phyloP scores from a whole-genome alignment of 2,797 vertebrate genomes.

The Taeniopygia guttata region DNA sequence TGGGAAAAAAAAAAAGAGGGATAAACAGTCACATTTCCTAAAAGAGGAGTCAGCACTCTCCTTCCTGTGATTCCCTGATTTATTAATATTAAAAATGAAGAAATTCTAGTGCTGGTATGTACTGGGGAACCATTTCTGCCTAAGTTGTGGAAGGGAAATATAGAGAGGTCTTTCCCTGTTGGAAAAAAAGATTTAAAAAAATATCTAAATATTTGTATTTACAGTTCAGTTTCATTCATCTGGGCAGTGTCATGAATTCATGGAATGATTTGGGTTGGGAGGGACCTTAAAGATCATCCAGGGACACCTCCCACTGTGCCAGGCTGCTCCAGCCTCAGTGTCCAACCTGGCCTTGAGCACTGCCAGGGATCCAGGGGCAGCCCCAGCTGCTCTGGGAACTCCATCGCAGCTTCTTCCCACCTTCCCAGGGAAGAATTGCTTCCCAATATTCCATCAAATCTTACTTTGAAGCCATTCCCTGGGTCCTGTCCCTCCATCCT shows the following conservation, averaged over 20 bases:
- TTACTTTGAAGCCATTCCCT: neutral
- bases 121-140: neutral
- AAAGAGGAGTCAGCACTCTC: neutral
- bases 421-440: neutral
- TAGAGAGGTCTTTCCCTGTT: neutral
- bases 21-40: neutral
- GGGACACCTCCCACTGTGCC: neutral
- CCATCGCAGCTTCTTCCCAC: neutral
- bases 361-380: neutral
- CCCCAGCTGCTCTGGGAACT: neutral
- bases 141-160: neutral
- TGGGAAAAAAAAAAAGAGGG: neutral
- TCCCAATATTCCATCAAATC: neutral
- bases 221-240: neutral
- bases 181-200: neutral
- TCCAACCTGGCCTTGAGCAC: neutral
- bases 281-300: accelerated
- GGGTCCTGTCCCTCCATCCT: accelerated
- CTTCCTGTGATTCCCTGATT: neutral
- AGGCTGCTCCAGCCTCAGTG: neutral
- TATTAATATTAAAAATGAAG: neutral
- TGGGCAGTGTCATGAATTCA: neutral
- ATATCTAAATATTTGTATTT: neutral
- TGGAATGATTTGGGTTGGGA: neutral
- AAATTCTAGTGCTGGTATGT: neutral